Base-by-base conservation (phyloP, 92 coral and sea anemone species). In the Anthopleura xanthogrammica region DNA sequence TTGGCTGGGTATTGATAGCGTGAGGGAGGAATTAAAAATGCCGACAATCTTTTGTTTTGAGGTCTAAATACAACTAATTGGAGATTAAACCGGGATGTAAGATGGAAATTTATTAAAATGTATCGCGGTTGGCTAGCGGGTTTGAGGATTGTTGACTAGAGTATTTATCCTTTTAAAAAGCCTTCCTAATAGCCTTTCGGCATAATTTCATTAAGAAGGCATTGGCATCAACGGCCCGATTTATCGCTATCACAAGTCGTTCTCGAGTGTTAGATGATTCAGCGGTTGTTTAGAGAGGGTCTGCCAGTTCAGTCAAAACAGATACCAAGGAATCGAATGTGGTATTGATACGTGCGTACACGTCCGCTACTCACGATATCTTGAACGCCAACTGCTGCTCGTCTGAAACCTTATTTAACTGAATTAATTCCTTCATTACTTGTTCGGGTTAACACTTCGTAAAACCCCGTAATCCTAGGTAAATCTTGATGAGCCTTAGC, bases 51-150 rank as follows among this genome's bases (percentile, higher is more conserved):
- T 88, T 93, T 93, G 97, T 93, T 91, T 91, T 92, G 83, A 88
- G 91, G 89, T 89, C 89, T 91, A 89, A 91, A 91, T 91, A 89
- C 81, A 89, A 86, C 95, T 93, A 93, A 93, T 93, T 93, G 95
- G 91, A 90, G 95, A 93, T 93, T 93, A 91, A 88, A 89, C 88
- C 87, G 83, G 87, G 87, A 78, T 89, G 90, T 84, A 83, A 72
- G 84, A 89, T 80, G 83, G 89, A 90, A 91, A 93, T 91, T 80
- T 85, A 91, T 89, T 93, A 87, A 87, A 82, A 89, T 88, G 81
- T 87, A 87, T 87, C 87, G 76, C 82, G 88, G 83, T 79, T 81
- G 80, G 82, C 50, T 58, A 71, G 72, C 82, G 83, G 48, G 82
- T 50, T 84, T 84, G 20, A 42, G 42, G 76, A 41, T 36, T 81